These are phyloP conservation scores for Cyphomyrmex costatus DNA, from an alignment of 1,140 invertebrate genomes.

Conservation along the genomic window DNA sequence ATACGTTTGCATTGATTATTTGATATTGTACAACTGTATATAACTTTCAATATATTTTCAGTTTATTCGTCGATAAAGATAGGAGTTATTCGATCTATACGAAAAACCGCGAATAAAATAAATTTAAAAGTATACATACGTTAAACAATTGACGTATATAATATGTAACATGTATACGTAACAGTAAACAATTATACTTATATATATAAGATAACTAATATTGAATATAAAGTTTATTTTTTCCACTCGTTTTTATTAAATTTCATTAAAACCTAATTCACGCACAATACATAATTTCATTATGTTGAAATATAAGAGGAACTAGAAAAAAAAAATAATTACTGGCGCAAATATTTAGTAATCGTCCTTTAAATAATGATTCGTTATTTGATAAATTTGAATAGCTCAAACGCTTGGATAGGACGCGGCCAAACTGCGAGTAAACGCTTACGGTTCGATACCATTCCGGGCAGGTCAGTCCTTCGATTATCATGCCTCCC, in stretches of 20 bases:
- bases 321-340: not conserved
- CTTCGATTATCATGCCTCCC: slow-evolving; percentile 51
- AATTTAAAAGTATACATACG: not conserved
- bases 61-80: slow-evolving; percentile 30
- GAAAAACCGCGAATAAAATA: slow-evolving; percentile 33
- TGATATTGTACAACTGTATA: slow-evolving; percentile 35
- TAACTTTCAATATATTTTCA: slow-evolving; percentile 42
- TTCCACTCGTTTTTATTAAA: not conserved
- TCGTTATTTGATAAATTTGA: slow-evolving; percentile 2
- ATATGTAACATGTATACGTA: not conserved
- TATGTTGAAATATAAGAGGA: not conserved
- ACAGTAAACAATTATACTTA: not conserved
- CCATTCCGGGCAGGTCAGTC: slow-evolving; percentile 43
- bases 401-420: slow-evolving; percentile 14
- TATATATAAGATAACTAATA: not conserved
- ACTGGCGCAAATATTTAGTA: not conserved
- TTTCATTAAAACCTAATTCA: not conserved
- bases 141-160: not conserved
- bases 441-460: slow-evolving; percentile 25
- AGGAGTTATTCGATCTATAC: slow-evolving; percentile 38
- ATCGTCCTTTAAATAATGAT: slow-evolving; percentile 4
- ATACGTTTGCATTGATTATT: slow-evolving; percentile 62
- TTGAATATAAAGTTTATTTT: not conserved
- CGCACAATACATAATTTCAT: not conserved
- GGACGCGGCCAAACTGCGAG: not conserved